These are phyloP conservation scores for Pygocentrus nattereri DNA, from an alignment of 2,797 vertebrate genomes.

Conservation along the genomic window DNA sequence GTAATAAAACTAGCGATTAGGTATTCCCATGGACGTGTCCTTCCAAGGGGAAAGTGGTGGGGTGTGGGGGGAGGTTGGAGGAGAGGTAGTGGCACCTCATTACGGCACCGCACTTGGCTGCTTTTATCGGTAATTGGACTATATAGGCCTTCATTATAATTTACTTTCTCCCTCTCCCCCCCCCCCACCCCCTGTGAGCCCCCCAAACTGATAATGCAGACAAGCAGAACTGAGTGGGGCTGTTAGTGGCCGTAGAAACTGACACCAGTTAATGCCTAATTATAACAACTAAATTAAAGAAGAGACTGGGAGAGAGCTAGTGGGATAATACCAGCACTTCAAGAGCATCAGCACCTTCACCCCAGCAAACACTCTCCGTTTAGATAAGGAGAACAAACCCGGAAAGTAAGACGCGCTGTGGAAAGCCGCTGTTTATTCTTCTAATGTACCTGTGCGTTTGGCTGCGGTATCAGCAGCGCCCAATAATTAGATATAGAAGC, in stretches of 20 bases:
- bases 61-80: conserved; percentile 71
- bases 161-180: conserved; percentile 87
- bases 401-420: neutral
- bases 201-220: conserved; percentile 99
- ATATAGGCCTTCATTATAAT: conserved; percentile 99
- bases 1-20: conserved; percentile 89
- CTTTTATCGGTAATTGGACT: conserved; percentile 99
- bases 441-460: conserved; percentile 8
- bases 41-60: conserved; percentile 75
- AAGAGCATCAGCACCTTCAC: conserved; percentile 84
- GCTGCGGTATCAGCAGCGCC: neutral
- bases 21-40: conserved; percentile 92
- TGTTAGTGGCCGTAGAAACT: conserved; percentile 97
- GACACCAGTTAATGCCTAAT: conserved; percentile 99
- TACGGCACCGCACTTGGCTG: conserved; percentile 96
- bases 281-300: conserved; percentile 99
- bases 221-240: conserved; percentile 99
- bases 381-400: conserved; percentile 58
- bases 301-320: conserved; percentile 87
- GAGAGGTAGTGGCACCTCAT: conserved; percentile 99
- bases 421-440: conserved; percentile 17
- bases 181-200: conserved; percentile 54
- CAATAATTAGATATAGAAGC: neutral
- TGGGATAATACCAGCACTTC: conserved; percentile 91
- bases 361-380: conserved; percentile 85